Percentiles rank a stretch among this genome's conserved stretches.
phyloP scores from a whole-genome alignment of 2,888 invertebrate species.

The Deladenus siricidicola region DNA sequence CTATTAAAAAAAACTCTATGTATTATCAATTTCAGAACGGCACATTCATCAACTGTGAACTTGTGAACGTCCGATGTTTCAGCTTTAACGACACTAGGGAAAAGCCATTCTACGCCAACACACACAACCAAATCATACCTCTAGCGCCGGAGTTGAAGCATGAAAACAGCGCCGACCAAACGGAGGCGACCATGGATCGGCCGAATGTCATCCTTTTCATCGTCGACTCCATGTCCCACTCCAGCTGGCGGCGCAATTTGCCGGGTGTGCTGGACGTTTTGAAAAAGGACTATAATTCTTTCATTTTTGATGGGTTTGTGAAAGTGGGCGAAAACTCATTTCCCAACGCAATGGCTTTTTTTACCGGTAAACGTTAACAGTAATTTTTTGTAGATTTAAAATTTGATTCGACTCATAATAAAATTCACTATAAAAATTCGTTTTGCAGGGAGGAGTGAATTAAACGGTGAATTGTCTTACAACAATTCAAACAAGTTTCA shows the following conservation, averaged over 20 bases:
- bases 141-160: background rate
- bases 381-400: background rate
- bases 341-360: constrained; percentile 54
- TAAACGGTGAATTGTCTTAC: constrained; percentile 25
- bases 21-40: constrained; percentile 31
- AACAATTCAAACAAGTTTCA: constrained; percentile 37
- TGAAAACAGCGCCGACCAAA: too few species aligned
- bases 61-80: constrained; percentile 37
- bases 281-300: constrained; percentile 30
- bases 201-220: constrained; percentile 55
- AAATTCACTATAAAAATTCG: constrained; percentile 14
- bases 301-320: constrained; percentile 51
- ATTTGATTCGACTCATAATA: background rate
- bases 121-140: constrained; percentile 34
- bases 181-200: background rate
- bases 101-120: constrained; percentile 34
- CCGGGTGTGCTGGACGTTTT: constrained; percentile 49
- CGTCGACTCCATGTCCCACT: constrained; percentile 55
- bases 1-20: background rate
- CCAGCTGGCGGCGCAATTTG: constrained; percentile 53
- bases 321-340: constrained; percentile 56
- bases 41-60: constrained; percentile 31
- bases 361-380: constrained; percentile 49
- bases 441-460: constrained; percentile 8
- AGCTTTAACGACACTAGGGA: background rate